Evolutionary conservation across 2,113 vertebrate species (phyloP).

Genomic region (Pyxicephalus adspersus): DNA sequence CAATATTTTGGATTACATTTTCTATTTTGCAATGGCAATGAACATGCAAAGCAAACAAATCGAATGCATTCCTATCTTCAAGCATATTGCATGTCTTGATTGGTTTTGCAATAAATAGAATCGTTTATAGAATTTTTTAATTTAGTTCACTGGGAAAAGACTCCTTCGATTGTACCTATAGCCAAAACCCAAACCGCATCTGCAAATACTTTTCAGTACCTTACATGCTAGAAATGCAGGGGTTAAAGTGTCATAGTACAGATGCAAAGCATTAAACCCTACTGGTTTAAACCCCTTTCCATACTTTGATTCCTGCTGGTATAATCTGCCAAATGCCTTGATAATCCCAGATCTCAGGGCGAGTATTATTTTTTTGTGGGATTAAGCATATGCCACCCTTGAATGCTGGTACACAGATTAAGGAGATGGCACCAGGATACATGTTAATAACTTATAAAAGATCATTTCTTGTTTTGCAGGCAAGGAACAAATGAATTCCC

Average conservation of each 20-base stretch:
- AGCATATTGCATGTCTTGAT: too few species aligned
- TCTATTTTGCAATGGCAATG: too few species aligned
- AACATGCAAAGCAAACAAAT: too few species aligned
- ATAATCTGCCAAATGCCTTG: conserved; percentile 51
- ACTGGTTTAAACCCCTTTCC: conserved; percentile 7
- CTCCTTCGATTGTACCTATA: too few species aligned
- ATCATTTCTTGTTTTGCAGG: neutral
- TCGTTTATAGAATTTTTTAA: too few species aligned
- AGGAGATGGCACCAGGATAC: conserved; percentile 12
- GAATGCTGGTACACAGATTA: conserved; percentile 37
- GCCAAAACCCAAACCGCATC: too few species aligned
- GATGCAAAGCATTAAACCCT: conserved; percentile 1
- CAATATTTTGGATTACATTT: too few species aligned
- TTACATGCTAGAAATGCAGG: neutral
- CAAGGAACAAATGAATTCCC: neutral
- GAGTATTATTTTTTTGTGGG: conserved; percentile 11
- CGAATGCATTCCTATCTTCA: too few species aligned
- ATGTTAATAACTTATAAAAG: conserved; percentile 29
- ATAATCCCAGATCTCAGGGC: conserved; percentile 30
- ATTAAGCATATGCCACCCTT: conserved; percentile 37
- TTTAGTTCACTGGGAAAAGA: too few species aligned
- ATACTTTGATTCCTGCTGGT: conserved; percentile 32
- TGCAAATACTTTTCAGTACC: neutral
- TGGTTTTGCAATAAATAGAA: too few species aligned
- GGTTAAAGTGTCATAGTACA: conserved; percentile 16